Evolutionary conservation across 2,888 invertebrate species (phyloP).

Genomic region (Exephanes ischioxanthus): DNA sequence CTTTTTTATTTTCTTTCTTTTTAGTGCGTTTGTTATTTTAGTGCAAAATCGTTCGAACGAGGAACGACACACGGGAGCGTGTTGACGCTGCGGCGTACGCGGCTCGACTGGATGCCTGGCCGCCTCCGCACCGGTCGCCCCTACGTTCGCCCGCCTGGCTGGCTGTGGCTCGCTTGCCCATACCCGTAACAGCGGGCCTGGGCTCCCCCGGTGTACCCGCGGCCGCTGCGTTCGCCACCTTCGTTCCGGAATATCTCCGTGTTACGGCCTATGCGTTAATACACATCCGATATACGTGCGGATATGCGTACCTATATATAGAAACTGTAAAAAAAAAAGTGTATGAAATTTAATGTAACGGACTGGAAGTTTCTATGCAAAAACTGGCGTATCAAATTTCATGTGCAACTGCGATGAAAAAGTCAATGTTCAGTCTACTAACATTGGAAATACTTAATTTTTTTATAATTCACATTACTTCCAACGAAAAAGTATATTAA

Average conservation of each 20-base stretch:
- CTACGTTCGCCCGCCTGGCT: conserved; percentile 59
- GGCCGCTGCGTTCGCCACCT: conserved; percentile 1
- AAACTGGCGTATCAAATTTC: too few species aligned
- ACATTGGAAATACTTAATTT: too few species aligned
- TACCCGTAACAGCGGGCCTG: conserved; percentile 62
- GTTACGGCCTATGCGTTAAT: neutral
- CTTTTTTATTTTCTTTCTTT: neutral
- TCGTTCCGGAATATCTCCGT: neutral
- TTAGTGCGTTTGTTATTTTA: neutral
- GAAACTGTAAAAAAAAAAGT: neutral
- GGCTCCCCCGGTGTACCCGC: conserved; percentile 57
- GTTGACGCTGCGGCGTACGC: conserved; percentile 80
- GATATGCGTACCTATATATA: conserved; percentile 7
- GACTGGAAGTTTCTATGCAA: too few species aligned
- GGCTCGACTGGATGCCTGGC: conserved; percentile 79
- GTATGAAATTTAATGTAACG: too few species aligned
- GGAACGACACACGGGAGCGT: conserved; percentile 54
- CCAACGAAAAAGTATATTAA: too few species aligned
- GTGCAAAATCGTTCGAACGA: conserved; percentile 7
- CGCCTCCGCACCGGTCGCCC: conserved; percentile 76
- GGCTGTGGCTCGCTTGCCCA: conserved; percentile 58
- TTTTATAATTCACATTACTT: too few species aligned
- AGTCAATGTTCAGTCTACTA: too few species aligned
- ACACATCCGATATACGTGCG: neutral
- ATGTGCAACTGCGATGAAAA: too few species aligned